Conservation (phyloP, 2,113 vertebrate genomes). For the Romanogobio albipinnatus region DNA sequence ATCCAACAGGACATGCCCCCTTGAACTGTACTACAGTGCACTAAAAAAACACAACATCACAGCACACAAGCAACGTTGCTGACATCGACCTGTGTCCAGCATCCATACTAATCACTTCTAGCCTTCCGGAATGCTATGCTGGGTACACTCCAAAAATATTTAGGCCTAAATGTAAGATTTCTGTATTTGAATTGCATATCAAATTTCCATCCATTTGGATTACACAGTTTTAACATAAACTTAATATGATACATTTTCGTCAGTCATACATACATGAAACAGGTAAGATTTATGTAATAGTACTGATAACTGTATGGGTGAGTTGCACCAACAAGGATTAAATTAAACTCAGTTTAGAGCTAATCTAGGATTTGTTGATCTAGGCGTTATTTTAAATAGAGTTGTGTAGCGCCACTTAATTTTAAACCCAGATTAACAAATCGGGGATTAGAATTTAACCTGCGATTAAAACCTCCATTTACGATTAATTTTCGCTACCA, state of each 20-base stretch:
- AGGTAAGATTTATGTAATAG: too few species aligned
- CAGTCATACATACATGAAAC: too few species aligned
- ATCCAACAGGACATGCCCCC: slow-evolving; percentile 11
- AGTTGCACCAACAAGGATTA: too few species aligned
- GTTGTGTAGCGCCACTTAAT: too few species aligned
- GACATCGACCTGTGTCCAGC: not conserved
- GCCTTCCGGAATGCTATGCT: not conserved
- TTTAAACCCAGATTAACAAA: too few species aligned
- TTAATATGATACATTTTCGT: not conserved
- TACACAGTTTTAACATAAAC: not conserved
- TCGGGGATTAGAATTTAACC: too few species aligned
- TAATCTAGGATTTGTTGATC: too few species aligned
- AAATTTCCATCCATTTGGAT: not conserved
- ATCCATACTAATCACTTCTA: not conserved
- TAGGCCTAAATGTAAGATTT: not conserved
- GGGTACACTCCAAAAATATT: not conserved
- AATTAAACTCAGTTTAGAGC: too few species aligned
- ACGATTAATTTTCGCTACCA: too few species aligned
- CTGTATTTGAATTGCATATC: not conserved
- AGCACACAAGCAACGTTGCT: not conserved
- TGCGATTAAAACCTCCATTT: too few species aligned
- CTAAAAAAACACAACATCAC: not conserved
- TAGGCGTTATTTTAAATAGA: too few species aligned
- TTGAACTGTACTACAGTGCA: not conserved
- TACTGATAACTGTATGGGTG: not conserved